Conservation (phyloP, 1,140 invertebrate genomes). For the Gryllus bimaculatus region DNA sequence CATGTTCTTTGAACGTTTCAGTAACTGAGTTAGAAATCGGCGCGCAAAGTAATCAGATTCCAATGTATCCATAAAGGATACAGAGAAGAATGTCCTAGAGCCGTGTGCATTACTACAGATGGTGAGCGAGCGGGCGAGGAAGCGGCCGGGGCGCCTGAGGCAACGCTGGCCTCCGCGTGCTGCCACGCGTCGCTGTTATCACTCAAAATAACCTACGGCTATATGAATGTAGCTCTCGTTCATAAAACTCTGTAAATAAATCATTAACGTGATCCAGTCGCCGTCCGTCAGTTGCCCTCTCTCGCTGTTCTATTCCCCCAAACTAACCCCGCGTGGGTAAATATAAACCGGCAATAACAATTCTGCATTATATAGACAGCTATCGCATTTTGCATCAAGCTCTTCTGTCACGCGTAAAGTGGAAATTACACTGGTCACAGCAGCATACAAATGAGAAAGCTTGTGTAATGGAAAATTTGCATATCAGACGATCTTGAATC, state of each 20-base stretch:
- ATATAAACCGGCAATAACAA: neutral
- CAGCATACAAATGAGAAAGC: neutral
- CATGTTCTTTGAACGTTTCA: too few species aligned
- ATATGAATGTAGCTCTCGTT: neutral
- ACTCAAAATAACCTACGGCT: too few species aligned
- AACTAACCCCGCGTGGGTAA: neutral
- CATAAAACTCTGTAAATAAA: constrained; percentile 6
- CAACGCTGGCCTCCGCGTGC: too few species aligned
- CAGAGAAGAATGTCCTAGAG: too few species aligned
- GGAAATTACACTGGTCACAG: neutral
- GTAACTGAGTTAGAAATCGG: too few species aligned
- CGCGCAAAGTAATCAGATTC: too few species aligned
- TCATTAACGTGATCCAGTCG: neutral
- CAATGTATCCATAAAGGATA: too few species aligned
- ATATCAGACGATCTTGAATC: neutral
- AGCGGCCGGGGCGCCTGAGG: too few species aligned
- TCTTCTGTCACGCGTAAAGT: neutral
- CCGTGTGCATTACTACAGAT: too few species aligned
- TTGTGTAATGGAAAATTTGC: too few species aligned
- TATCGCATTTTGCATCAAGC: neutral
- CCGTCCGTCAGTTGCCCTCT: neutral
- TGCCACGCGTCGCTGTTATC: too few species aligned
- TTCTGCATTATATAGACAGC: neutral
- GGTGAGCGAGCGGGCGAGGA: too few species aligned
- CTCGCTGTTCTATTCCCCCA: neutral